These are phyloP conservation scores for Pterobdella sp. DNA, from an alignment of 2,888 invertebrate genomes.

Conservation along the genomic window DNA sequence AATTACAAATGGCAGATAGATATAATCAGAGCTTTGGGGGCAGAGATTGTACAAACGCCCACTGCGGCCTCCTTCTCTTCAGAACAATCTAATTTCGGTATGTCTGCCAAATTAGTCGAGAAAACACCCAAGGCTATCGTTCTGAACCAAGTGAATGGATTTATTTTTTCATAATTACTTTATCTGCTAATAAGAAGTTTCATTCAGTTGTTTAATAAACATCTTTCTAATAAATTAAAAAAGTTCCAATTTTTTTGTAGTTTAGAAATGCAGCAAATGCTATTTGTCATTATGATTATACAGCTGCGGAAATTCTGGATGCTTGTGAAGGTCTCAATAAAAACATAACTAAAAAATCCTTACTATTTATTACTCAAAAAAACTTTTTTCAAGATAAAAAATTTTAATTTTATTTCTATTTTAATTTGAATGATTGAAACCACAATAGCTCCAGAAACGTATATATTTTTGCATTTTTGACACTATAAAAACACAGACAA, in stretches of 20 bases:
- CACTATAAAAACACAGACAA: conserved; percentile 41
- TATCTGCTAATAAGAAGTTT: neutral
- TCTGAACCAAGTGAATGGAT: conserved; percentile 73
- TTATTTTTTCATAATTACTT: no score
- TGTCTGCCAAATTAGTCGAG: conserved; percentile 69
- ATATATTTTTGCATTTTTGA: neutral
- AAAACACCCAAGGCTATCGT: conserved; percentile 85
- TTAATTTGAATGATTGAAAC: neutral
- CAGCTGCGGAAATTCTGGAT: conserved; percentile 83
- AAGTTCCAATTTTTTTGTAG: conserved; percentile 42
- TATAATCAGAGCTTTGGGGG: conserved; percentile 78
- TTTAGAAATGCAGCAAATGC: conserved; percentile 92
- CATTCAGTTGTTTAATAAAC: neutral
- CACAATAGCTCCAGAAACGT: neutral
- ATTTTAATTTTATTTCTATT: neutral
- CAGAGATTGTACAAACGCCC: conserved; percentile 88
- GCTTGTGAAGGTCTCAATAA: conserved; percentile 69
- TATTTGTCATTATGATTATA: conserved; percentile 90
- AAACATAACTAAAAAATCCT: no score
- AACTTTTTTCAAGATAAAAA: neutral
- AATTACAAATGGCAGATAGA: conserved; percentile 59
- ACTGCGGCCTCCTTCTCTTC: conserved; percentile 81
- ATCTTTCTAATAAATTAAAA: neutral
- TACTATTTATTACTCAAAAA: neutral
- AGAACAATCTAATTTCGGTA: conserved; percentile 80